Evolutionary conservation across 2,888 invertebrate species (phyloP), one percentile per base, ranked within the genome.

Genomic region (Drepana falcataria): DNA sequence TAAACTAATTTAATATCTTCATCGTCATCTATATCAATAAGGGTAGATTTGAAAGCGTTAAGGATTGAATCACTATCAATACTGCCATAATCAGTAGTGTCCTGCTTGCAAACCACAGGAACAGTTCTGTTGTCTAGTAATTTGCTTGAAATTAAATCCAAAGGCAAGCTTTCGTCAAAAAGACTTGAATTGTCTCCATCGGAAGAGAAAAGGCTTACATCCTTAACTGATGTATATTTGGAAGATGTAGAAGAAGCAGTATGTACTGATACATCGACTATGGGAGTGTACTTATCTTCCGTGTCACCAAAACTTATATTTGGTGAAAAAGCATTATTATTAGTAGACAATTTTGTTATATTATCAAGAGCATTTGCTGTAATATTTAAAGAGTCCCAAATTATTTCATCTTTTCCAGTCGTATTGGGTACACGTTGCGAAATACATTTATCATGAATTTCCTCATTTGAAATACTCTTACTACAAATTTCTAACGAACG

Each of bases 141-240:
- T 59, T 91, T 86, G 64, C 85, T 89, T 9, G 92, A 75, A 68
- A 92, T 86, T 48, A 86, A 80, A 63, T 93, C 92, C 48, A 93
- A 63, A 40, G 90, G 85, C 47, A 93, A 78, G 67, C 93, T 93
- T 51, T 93, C 93, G 62, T 91, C 92, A 71, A 93, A 93, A 51
- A 93, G 70, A 75, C 88, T 92, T 2, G 92, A 91, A 77, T 90
- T 91, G 53, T 89, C 87, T 47, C 84, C 87, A 52, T 91, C 91
- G 3, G 85, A 85, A 44, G 89, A 88, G 75, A 90, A 88, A 44
- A 90, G 68, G 68, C 88, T 90, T 41, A 84, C 61, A 61, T 88
- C 89, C 75, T 83, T 86, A 2, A 67, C 63, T 6, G 78, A 72
- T 35, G 56, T 61, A 52, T 59, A 63, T 65, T 78, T 77, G 37